phyloP scores from a whole-genome alignment of 2,113 vertebrate genomes.

The Chelonoidis abingdonii region DNA sequence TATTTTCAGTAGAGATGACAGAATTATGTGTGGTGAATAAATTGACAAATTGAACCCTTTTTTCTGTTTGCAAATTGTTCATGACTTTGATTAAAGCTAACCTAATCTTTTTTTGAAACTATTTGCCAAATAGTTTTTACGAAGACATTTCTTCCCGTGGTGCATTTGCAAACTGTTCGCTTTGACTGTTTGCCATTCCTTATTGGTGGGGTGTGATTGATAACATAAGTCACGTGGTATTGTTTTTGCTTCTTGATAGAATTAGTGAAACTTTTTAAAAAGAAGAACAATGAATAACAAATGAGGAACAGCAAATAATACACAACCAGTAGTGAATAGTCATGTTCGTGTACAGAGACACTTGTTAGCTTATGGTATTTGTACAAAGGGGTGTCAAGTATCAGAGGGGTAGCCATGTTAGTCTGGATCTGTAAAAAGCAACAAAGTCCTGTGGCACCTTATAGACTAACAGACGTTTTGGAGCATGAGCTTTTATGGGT shows the following conservation, averaged over 20 bases:
- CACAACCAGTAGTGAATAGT: slow-evolving; percentile 16
- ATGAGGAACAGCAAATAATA: background rate
- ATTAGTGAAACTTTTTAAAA: slow-evolving; percentile 16
- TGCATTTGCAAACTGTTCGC: background rate
- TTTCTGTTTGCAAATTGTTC: background rate
- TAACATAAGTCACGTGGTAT: background rate
- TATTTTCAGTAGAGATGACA: background rate
- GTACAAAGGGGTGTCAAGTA: accelerated
- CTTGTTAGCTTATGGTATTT: background rate
- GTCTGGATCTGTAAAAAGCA: too few relatives aligned
- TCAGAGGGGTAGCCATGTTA: too few relatives aligned
- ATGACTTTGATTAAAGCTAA: background rate
- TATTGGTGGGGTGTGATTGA: background rate
- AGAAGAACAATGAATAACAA: slow-evolving; percentile 20
- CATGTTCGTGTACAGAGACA: background rate
- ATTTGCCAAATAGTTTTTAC: background rate
- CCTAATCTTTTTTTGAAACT: background rate
- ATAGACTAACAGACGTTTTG: too few relatives aligned
- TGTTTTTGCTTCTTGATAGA: background rate
- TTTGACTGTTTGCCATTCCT: slow-evolving; percentile 11
- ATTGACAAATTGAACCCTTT: background rate
- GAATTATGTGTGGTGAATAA: background rate
- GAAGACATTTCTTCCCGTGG: background rate
- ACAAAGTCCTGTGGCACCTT: too few relatives aligned
- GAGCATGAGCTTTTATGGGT: too few relatives aligned